Conservation (phyloP, 2,113 vertebrate genomes). For the Pristiophorus japonicus region DNA sequence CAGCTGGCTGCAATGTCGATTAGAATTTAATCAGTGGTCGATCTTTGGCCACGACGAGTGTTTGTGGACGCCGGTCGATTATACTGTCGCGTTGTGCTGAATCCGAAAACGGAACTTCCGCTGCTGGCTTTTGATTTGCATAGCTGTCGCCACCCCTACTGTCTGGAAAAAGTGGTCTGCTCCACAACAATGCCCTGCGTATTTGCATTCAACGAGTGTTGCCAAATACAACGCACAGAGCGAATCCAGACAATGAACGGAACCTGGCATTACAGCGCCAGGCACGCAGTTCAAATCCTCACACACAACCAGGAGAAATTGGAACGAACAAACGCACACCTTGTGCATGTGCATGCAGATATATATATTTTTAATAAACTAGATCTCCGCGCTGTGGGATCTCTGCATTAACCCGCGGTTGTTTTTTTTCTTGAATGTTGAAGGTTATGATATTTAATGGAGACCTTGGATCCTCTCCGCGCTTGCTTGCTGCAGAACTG, state of each 20-base stretch:
- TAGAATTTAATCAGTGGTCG: no score
- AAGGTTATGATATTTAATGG: background rate
- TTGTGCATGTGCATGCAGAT: background rate
- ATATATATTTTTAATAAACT: background rate
- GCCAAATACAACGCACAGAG: background rate
- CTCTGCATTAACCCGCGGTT: background rate
- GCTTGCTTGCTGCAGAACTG: background rate
- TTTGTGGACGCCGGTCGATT: rapidly evolving
- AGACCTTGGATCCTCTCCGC: background rate
- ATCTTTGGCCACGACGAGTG: background rate
- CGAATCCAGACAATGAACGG: background rate
- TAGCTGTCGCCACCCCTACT: background rate
- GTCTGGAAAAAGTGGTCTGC: background rate
- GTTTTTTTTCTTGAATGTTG: background rate
- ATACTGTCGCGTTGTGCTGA: background rate
- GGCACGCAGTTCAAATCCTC: background rate
- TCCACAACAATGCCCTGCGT: background rate
- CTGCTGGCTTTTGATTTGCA: background rate
- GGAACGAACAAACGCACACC: background rate
- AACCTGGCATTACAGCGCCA: background rate
- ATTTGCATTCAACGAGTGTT: background rate
- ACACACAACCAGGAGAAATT: background rate
- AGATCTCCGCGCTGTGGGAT: background rate
- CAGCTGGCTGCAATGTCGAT: background rate
- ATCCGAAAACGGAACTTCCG: background rate